phyloP scores from a whole-genome alignment of 2,797 vertebrate genomes.

The Crenuchus spilurus region DNA sequence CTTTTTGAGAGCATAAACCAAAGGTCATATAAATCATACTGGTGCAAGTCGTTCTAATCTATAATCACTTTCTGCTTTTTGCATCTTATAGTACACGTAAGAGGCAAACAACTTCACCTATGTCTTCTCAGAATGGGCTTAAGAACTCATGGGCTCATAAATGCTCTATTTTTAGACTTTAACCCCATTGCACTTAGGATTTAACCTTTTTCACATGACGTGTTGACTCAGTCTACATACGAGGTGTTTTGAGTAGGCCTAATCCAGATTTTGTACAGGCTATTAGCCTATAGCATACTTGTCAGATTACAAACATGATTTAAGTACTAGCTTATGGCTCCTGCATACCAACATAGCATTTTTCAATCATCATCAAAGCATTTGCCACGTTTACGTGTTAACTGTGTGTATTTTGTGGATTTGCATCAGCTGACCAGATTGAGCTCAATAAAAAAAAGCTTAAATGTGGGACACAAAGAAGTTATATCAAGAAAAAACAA shows the following conservation, averaged over 20 bases:
- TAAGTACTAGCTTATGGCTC: not conserved
- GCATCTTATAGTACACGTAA: not conserved
- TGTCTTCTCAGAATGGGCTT: not conserved
- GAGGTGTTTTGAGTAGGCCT: not conserved
- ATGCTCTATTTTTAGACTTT: not conserved
- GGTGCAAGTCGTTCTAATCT: not conserved
- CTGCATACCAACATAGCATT: not conserved
- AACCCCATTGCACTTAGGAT: not conserved
- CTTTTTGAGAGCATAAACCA: no score
- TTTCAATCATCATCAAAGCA: not conserved
- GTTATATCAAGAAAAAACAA: not conserved
- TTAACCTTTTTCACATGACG: constrained; percentile 4
- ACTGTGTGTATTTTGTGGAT: not conserved
- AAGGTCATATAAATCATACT: no score
- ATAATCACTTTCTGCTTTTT: not conserved
- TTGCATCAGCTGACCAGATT: no score
- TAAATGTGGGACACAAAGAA: not conserved
- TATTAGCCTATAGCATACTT: not conserved
- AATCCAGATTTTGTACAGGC: not conserved
- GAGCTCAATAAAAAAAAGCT: no score
- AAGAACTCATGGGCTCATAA: not conserved
- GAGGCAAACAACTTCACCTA: not conserved
- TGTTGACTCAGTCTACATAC: not conserved
- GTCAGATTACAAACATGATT: not conserved
- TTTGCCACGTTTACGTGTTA: not conserved